Evolutionary conservation across 2,113 vertebrate species (phyloP), one percentile per base, ranked within the genome.

Genomic region (Plecotus auritus): DNA sequence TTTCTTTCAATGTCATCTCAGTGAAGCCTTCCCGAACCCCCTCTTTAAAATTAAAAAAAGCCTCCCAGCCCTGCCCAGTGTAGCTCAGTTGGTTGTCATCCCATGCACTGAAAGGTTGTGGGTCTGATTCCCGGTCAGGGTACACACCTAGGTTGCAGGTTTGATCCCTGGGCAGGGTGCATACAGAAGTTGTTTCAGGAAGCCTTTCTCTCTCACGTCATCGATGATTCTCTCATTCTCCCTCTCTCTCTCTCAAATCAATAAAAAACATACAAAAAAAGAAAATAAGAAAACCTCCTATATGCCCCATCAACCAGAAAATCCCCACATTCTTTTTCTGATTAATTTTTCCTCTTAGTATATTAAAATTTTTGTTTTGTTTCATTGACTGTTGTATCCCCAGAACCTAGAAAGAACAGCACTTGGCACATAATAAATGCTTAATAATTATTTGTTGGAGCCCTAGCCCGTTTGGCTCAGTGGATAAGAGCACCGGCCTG

Each of bases 321-420:
- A 91, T 77, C 54, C 23, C 32, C 28, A 77, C 47, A 67, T 91
- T 73, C 56, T 66, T 49, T 61, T 78, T 78, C 54, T 51, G 59
- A 51, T 88, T 56, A 54, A 74, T 86, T 87, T 85, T 95, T 76
- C 40, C 80, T 56, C 9, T 4, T 45, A 51, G 72, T 67, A 42
- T 70, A 77, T 59, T 59, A 59, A 59, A 59, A 26, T 59, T 54
- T 54, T 54, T 59, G 56, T 59, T n/a, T 82, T 84, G 26, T 61
- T 96, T 69, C 54, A 51, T 42, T 67, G 70, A 69, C 32, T 87
- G 47, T 37, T 94, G 35, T 76, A 78, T 90, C 35, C 42, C 47
- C 30, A 94, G 30, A 74, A 93, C 64, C 69, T 80, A 91, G 37
- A 92, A 91, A 89, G 32, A 97, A 92, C 11, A 40, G 51, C 84